Evolutionary conservation across 2,888 invertebrate species (phyloP).

Genomic region (Phorcus lineatus): DNA sequence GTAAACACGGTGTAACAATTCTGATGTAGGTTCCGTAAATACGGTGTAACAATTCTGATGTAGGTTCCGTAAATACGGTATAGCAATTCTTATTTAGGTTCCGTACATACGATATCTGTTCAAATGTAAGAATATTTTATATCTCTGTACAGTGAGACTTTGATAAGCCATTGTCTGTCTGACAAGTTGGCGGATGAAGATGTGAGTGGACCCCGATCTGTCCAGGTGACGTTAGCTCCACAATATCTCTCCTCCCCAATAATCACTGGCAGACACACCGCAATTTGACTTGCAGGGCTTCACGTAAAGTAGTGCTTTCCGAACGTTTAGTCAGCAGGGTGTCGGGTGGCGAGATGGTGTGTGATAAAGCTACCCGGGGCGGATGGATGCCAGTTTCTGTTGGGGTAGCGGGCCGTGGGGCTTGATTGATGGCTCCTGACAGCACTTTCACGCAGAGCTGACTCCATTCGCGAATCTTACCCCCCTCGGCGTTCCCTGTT

Average conservation of each 20-base stretch:
- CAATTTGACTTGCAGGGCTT: constrained; percentile 10
- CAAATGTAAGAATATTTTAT: too few species aligned
- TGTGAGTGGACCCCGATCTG: too few species aligned
- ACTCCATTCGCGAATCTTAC: neutral
- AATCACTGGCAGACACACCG: neutral
- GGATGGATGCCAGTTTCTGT: neutral
- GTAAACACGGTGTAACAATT: too few species aligned
- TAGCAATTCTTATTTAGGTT: too few species aligned
- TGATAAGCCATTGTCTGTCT: too few species aligned
- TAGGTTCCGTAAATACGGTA: too few species aligned
- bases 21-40: too few species aligned
- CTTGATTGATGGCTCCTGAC: constrained; percentile 7
- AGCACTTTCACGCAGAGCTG: constrained; percentile 7
- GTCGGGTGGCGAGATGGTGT: constrained; percentile 11
- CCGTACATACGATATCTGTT: too few species aligned
- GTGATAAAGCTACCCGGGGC: neutral
- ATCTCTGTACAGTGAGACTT: too few species aligned
- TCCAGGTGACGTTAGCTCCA: too few species aligned
- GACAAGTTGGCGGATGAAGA: too few species aligned
- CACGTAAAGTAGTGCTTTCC: neutral
- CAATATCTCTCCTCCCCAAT: neutral
- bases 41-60: too few species aligned
- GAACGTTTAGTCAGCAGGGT: constrained; percentile 11
- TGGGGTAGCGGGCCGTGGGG: constrained; percentile 9
- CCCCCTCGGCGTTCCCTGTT: neutral